Evolutionary conservation across 1,140 invertebrate species (phyloP).

Genomic region (Lysiphlebus fabarum): DNA sequence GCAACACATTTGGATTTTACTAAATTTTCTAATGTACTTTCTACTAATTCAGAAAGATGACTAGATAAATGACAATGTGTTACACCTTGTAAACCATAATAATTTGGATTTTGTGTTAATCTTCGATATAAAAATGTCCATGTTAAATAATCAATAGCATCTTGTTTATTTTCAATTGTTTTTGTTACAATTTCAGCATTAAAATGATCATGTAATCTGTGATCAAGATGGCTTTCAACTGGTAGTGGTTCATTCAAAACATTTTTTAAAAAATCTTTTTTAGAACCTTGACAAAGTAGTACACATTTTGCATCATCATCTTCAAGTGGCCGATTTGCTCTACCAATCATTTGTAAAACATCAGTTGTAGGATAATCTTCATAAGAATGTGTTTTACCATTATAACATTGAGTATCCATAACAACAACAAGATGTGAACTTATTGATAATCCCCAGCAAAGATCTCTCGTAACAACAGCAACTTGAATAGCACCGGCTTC

Average conservation of each 20-base stretch:
- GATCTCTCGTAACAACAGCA: conserved; percentile 83
- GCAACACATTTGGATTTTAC: conserved; percentile 98
- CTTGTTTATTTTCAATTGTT: conserved; percentile 99
- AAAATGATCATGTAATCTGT: conserved; percentile 97
- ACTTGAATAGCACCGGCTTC: conserved; percentile 91
- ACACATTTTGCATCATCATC: conserved; percentile 96
- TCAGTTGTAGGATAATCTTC: conserved; percentile 98
- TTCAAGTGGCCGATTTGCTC: conserved; percentile 82
- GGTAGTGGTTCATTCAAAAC: conserved; percentile 96
- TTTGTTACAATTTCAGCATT: conserved; percentile 99
- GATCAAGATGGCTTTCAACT: conserved; percentile 96
- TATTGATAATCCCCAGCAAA: conserved; percentile 90
- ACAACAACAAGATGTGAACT: conserved; percentile 90
- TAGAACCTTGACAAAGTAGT: conserved; percentile 93
- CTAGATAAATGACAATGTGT: conserved; percentile 96
- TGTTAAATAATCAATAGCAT: conserved; percentile 98
- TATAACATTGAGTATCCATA: conserved; percentile 96
- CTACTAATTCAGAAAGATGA: conserved; percentile 96
- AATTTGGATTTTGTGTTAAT: conserved; percentile 99
- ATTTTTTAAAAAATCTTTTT: conserved; percentile 99
- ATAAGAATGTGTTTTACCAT: conserved; percentile 89
- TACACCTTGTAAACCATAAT: conserved; percentile 96
- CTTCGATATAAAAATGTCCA: conserved; percentile 98
- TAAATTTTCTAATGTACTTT: conserved; percentile 90
- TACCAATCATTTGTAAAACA: conserved; percentile 95